phyloP scores from a whole-genome alignment of 2,888 invertebrate genomes.

The Scotopteryx bipunctaria region DNA sequence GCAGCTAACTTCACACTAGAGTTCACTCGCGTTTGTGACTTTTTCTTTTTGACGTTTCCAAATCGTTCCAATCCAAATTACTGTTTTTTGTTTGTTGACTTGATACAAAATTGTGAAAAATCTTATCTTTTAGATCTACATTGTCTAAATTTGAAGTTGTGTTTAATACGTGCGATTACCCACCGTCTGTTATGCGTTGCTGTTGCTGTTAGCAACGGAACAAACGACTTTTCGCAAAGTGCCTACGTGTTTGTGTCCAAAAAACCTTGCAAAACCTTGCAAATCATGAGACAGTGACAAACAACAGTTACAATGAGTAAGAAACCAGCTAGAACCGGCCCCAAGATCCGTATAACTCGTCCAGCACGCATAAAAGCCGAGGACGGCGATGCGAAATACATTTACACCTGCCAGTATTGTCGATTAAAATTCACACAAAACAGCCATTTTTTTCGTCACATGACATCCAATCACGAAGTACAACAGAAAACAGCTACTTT shows the following conservation, averaged over 20 bases:
- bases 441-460: slow-evolving; percentile 75
- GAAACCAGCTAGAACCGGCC: slow-evolving; percentile 66
- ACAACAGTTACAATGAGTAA: slow-evolving; percentile 64
- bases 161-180: neutral
- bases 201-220: neutral
- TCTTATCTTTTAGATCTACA: neutral
- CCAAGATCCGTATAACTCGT: slow-evolving; percentile 69
- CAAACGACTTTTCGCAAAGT: slow-evolving; percentile 20
- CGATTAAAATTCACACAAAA: slow-evolving; percentile 72
- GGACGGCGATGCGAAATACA: slow-evolving; percentile 58
- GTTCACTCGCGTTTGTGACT: neutral
- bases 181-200: neutral
- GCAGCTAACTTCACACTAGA: neutral
- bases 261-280: slow-evolving; percentile 35
- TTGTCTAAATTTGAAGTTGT: neutral
- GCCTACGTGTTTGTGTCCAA: slow-evolving; percentile 49
- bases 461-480: slow-evolving; percentile 70
- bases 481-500: slow-evolving; percentile 68
- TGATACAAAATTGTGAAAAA: neutral
- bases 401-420: slow-evolving; percentile 74
- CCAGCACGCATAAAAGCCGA: slow-evolving; percentile 59
- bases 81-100: slow-evolving; percentile 1
- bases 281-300: slow-evolving; percentile 26
- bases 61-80: too few relatives aligned
- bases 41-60: slow-evolving; percentile 1